Base-by-base conservation (phyloP, 2,888 invertebrate genomes). In the Notodonta ziczac region DNA sequence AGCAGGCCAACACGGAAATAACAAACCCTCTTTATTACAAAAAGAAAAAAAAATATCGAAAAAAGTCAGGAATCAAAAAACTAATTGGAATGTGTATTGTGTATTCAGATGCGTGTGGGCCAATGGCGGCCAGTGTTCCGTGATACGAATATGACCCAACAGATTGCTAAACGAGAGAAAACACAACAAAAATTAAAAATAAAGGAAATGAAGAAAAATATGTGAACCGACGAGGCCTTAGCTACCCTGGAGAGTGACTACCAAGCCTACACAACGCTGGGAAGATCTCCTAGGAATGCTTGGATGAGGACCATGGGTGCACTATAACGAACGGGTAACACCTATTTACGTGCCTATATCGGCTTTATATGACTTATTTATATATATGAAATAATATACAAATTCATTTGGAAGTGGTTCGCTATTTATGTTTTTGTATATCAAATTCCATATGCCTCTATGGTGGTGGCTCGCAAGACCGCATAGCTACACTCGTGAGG, bases 141-240 rank as follows among this genome's bases (percentile, higher is more conserved):
- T 89, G 91, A 88, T 87, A 89, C 82, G 85, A 88, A 91, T 90
- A 91, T 90, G 92, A 92, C 90, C 83, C 73, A 74, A 79, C 83
- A 83, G 81, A 86, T 89, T 91, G 90, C 88, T 73, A 72, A 72
- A 57, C 62, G 56, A 69, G 63, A 58, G 65, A 57, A 74, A 77
- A 76, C 70, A 73, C 73, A 73, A 74, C 72, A 72, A 79, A 74
- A 63, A 73, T 74, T 76, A 78, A 79, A 79, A 79, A 76, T 75
- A 80, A 82, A 73, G 77, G 76, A 76, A 76, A 79, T 78, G 35
- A 35, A 35, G 35, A 3, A 7, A 76, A 77, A 77, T 79, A 62
- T 76, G 67, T 69, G 82, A 80, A 79, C 77, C 82, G 80, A 84
- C 84, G 86, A 86, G 84, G 85, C 82, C 85, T 83, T 78, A 78